These are phyloP conservation scores for Tetraodon nigroviridis DNA, from an alignment of 2,113 vertebrate species.

Conservation along the genomic window DNA sequence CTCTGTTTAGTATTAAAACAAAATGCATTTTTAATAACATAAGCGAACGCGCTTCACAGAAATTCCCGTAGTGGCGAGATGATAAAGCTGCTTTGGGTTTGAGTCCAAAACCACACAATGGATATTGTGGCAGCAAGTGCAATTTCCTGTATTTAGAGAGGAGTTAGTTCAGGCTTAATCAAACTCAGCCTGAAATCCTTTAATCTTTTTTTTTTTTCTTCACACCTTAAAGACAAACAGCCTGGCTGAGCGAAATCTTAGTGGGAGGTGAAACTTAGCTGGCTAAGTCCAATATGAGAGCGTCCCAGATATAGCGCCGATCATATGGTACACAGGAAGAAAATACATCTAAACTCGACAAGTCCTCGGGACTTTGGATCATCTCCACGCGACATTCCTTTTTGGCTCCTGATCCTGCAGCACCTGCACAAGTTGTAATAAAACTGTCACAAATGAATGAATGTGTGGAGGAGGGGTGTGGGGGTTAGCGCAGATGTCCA, in stretches of 20 bases:
- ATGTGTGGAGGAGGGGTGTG: conserved; percentile 36
- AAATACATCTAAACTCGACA: conserved; percentile 15
- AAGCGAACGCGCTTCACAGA: conserved; percentile 5
- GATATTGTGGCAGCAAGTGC: conserved; percentile 39
- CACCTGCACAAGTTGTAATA: conserved; percentile 75
- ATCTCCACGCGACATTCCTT: conserved; percentile 57
- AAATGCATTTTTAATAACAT: no score
- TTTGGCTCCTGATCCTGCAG: conserved; percentile 58
- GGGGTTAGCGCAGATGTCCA: conserved; percentile 76
- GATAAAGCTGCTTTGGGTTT: conserved; percentile 10
- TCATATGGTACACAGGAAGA: neutral
- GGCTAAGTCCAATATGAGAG: conserved; percentile 1
- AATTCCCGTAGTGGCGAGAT: conserved; percentile 24
- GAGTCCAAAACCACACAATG: conserved; percentile 11
- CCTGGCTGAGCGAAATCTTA: conserved; percentile 9
- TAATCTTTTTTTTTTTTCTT: conserved; percentile 43
- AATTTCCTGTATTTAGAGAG: conserved; percentile 55
- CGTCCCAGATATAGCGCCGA: neutral
- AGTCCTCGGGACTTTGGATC: conserved; percentile 43
- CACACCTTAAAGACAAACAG: conserved; percentile 49
- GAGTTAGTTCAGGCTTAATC: conserved; percentile 43
- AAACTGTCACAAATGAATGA: conserved; percentile 75
- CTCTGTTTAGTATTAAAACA: no score
- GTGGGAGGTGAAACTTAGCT: neutral
- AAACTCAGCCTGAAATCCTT: conserved; percentile 36